Conservation (phyloP, 1,140 invertebrate genomes). For the Eciton burchellii region DNA sequence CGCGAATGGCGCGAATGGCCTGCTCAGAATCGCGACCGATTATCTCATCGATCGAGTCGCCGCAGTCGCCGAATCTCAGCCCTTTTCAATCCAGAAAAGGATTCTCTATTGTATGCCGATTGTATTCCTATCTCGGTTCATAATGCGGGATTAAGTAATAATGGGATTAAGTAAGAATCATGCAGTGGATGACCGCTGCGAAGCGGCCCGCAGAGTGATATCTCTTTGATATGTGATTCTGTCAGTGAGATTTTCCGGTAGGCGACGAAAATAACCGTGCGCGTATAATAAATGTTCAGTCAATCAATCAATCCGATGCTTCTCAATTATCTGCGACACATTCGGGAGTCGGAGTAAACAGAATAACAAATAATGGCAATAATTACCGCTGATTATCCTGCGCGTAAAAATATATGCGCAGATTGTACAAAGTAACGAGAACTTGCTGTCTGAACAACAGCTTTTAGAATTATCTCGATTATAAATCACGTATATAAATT, state of each 20-base stretch:
- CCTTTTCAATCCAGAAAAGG: too few relatives aligned
- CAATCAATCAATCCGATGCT: not conserved
- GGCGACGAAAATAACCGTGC: slow-evolving; percentile 4
- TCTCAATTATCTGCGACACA: not conserved
- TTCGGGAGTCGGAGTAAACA: not conserved
- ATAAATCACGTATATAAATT: not conserved
- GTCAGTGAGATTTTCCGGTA: slow-evolving; percentile 27
- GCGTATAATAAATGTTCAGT: slow-evolving; percentile 8
- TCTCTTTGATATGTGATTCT: slow-evolving; percentile 9
- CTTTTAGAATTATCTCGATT: not conserved
- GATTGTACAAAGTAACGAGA: not conserved
- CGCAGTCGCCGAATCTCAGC: slow-evolving; percentile 14
- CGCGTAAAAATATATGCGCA: not conserved
- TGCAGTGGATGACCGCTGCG: not conserved
- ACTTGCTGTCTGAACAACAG: not conserved
- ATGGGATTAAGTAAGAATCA: slow-evolving; percentile 21
- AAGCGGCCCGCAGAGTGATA: not conserved
- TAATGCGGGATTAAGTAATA: not conserved
- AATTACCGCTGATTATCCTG: not conserved
- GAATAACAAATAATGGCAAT: slow-evolving; percentile 17
- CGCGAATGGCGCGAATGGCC: too few relatives aligned
- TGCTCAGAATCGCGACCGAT: too few relatives aligned
- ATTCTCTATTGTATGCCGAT: not conserved
- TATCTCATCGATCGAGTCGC: too few relatives aligned
- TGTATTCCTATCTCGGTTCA: slow-evolving; percentile 2